Conservation (phyloP, 2,797 vertebrate species). For the Poecile montanus region DNA sequence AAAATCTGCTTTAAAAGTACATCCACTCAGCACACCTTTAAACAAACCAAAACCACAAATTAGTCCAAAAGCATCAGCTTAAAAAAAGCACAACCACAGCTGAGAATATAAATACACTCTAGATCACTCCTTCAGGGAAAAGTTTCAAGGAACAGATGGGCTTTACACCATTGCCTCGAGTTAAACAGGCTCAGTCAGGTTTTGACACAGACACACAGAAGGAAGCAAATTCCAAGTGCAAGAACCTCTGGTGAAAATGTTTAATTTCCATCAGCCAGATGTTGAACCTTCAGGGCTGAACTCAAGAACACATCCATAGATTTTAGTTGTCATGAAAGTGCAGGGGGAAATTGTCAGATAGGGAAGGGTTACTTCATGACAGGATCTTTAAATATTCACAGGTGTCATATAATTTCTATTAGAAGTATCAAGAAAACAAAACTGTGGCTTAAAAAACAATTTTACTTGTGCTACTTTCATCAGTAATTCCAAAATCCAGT, state of each 20-base stretch:
- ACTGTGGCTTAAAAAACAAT: not conserved
- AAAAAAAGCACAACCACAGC: slow-evolving; percentile 32
- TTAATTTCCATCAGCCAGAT: slow-evolving; percentile 50
- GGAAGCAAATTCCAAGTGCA: slow-evolving; percentile 51
- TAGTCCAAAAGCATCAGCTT: slow-evolving; percentile 26
- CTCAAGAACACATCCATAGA: not conserved
- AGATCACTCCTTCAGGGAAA: slow-evolving; percentile 41
- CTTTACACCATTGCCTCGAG: slow-evolving; percentile 62
- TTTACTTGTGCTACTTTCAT: not conserved
- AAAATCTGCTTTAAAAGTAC: not conserved
- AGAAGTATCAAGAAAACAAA: not conserved
- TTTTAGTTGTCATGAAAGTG: not conserved
- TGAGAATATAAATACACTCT: slow-evolving; percentile 55
- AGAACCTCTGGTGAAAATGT: slow-evolving; percentile 62
- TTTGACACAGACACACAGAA: slow-evolving; percentile 60
- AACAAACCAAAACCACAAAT: not conserved
- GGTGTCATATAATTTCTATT: not conserved
- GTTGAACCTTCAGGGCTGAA: slow-evolving; percentile 45
- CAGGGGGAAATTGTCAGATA: not conserved
- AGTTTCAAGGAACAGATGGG: slow-evolving; percentile 68
- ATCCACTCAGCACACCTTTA: not conserved
- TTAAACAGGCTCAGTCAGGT: slow-evolving; percentile 67
- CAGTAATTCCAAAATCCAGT: not conserved
- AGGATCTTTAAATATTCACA: not conserved
- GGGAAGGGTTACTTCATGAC: not conserved